Base-by-base conservation (phyloP, 2,888 invertebrate species). In the Pachliopta kotzebuea region DNA sequence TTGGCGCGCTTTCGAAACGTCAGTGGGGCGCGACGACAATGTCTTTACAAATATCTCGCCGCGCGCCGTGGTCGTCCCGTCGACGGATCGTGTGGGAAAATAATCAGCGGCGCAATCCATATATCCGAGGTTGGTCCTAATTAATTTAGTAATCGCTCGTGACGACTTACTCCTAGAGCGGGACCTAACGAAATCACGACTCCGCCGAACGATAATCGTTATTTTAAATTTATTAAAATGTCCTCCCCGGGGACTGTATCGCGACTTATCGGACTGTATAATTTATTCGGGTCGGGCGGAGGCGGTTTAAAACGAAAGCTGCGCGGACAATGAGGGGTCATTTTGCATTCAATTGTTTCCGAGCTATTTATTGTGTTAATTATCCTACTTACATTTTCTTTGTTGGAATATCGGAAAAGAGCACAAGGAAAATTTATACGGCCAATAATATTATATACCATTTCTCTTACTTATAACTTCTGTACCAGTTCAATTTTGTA, bases 191-290 rank as follows among this genome's bases (percentile, higher is more conserved):
- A 90, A 90, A 91, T 90, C 91, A 91, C 91, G 91, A 91, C 90
- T 88, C 85, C 75, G 85, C 85, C 78, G 84, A 83, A 88, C 89
- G 90, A 90, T 91, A 88, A 91, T 90, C 89, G 88, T 90, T 90
- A 89, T 90, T 90, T 91, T 89, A 90, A 91, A 90, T 90, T 90
- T 90, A 91, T 91, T 91, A 91, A 90, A 90, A 90, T 90, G 90
- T 88, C 88, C 88, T 87, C 89, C 85, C 86, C 83, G 87, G 89
- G 89, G 89, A 86, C 90, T 88, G 85, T 90, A 90, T 90, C 90
- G 86, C 86, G 79, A 82, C 83, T 84, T 86, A 90, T 90, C 89
- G 85, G 88, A 87, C 86, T 89, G 88, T 87, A 88, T 89, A 90
- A 90, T 90, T 90, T 90, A 90, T 86, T 88, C 86, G 80, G 84